Base-by-base conservation (phyloP, 2,888 invertebrate genomes). In the Chrysolina oricalcia region DNA sequence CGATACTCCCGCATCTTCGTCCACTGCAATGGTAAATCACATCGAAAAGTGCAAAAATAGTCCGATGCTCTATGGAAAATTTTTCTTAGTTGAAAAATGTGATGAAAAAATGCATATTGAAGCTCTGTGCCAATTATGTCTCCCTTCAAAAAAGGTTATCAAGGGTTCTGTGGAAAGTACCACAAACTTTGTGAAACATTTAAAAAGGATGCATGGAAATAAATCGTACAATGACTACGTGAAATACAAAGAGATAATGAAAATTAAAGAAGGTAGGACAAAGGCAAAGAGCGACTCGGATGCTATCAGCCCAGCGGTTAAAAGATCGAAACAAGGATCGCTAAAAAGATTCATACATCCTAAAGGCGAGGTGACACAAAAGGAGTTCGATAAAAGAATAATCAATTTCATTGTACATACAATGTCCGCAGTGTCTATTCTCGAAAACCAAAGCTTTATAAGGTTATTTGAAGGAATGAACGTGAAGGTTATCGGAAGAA, bases 21-120 rank as follows among this genome's bases (percentile, higher is more conserved):
- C 71, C 65, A 19, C 65, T 71, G 65, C 64, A 71, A 65, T 6
- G 6, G 71, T n/a, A 65, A 64, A 71, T 71, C 9, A 41, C 23
- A 71, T 64, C 46, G 71, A 71, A 65, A 69, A 69, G 3, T 69
- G 50, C 69, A 69, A 69, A 23, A 71, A 71, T 64, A 71, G 41
- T 71, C 71, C 71, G 65, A 71, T 71, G 71, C 71, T 71, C 71
- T 43, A 71, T 27, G 71, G 71, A 71, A 71, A 71, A 66, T 71
- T 71, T 65, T 71, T 71, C 27, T 15, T 64, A 27, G 13, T 71
- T 71, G 64, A 64, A 71, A 27, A 71, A 71, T 71, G 71, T 71
- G 71, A 71, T 65, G 65, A 63, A 48, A 71, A 71, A 65, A 71
- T 71, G 71, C 64, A 62, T 62, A 10, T 5, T 62, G 62, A 62